Evolutionary conservation across 2,888 invertebrate genomes (phyloP).

Genomic region (Nymphalis urticae): DNA sequence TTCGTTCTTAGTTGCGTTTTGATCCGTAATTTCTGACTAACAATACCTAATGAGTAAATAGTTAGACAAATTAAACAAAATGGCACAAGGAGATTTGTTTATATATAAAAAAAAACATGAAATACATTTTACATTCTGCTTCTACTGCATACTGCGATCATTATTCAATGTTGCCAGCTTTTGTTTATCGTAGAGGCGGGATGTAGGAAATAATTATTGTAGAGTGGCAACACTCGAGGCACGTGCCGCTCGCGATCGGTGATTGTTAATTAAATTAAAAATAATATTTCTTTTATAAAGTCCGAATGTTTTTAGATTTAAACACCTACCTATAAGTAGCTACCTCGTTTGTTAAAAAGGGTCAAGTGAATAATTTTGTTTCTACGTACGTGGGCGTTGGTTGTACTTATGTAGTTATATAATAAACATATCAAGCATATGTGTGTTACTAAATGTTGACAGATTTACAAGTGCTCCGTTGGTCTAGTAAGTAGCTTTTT

Average conservation of each 20-base stretch:
- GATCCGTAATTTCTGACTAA: no score
- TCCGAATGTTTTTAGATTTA: slow-evolving; percentile 4
- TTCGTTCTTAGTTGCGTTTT: no score
- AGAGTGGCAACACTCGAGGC: slow-evolving; percentile 68
- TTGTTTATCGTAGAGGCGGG: slow-evolving; percentile 62
- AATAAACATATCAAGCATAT: slow-evolving; percentile 1
- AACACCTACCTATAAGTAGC: background rate
- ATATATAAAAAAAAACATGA: background rate
- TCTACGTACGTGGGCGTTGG: slow-evolving; percentile 5
- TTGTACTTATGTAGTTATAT: background rate
- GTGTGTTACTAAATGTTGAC: no score
- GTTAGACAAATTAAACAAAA: no score
- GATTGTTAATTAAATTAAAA: slow-evolving; percentile 49
- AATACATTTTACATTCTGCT: background rate
- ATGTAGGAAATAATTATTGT: slow-evolving; percentile 78
- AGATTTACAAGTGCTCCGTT: no score
- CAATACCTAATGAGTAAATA: no score
- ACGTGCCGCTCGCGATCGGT: slow-evolving; percentile 45
- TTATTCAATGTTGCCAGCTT: slow-evolving; percentile 65
- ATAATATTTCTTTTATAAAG: slow-evolving; percentile 33
- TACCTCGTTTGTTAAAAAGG: slow-evolving; percentile 15
- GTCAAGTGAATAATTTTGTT: slow-evolving; percentile 21
- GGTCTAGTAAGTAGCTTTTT: no score
- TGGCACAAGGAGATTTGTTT: no score
- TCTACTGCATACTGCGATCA: slow-evolving; percentile 49